Conservation (phyloP, 2,797 vertebrate genomes). For the Phrynocephalus vlangalii region DNA sequence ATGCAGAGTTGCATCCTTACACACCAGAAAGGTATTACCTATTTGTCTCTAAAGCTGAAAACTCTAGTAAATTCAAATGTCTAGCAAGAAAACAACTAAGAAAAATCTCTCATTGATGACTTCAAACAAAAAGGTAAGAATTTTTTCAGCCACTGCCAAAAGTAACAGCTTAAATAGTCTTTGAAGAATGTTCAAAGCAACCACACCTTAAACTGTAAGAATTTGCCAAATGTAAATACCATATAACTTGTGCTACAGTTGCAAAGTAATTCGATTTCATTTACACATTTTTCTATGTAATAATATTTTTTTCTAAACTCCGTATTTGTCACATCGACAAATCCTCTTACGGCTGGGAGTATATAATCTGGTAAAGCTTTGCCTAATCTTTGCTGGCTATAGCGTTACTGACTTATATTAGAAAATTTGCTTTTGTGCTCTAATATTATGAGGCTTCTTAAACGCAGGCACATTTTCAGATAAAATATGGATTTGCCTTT, state of each 20-base stretch:
- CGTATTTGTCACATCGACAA: constrained; percentile 51
- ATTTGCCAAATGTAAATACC: constrained; percentile 26
- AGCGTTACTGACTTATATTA: constrained; percentile 29
- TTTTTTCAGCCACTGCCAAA: constrained; percentile 55
- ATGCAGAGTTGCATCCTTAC: constrained; percentile 74
- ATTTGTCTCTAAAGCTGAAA: constrained; percentile 61
- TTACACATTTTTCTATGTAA: constrained; percentile 27
- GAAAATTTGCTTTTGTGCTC: constrained; percentile 56
- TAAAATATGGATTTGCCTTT: constrained; percentile 32
- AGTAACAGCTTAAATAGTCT: constrained; percentile 47
- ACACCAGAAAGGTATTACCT: constrained; percentile 54
- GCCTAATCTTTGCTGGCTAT: constrained; percentile 47
- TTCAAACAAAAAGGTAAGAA: constrained; percentile 61
- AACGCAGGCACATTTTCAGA: constrained; percentile 43
- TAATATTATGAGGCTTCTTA: constrained; percentile 51
- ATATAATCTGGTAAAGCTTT: constrained; percentile 61
- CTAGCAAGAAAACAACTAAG: constrained; percentile 60
- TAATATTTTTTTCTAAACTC: constrained; percentile 20
- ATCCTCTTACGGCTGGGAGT: constrained; percentile 64
- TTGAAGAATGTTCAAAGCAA: constrained; percentile 22
- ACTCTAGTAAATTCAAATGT: constrained; percentile 61
- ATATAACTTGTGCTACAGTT: neutral
- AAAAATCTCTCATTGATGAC: constrained; percentile 54
- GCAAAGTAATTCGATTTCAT: constrained; percentile 21
- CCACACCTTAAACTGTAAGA: constrained; percentile 20